Conservation (phyloP, 2,113 vertebrate genomes). For the Carollia perspicillata region DNA sequence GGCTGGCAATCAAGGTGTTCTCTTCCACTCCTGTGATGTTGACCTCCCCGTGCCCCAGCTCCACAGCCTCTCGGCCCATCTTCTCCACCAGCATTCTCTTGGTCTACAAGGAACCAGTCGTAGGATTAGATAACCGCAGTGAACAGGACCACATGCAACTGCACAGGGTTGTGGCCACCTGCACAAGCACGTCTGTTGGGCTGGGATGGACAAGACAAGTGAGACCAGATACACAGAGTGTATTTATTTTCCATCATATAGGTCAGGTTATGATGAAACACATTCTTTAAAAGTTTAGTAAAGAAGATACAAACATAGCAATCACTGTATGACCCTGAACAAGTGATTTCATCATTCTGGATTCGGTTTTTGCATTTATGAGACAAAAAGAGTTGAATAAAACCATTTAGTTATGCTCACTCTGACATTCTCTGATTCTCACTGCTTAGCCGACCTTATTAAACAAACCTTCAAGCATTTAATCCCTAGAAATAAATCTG, state of each 20-base stretch:
- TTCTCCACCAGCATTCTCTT: constrained; percentile 91
- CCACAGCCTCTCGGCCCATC: constrained; percentile 89
- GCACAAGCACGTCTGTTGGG: not conserved
- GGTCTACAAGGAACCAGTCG: constrained; percentile 79
- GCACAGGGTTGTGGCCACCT: not conserved
- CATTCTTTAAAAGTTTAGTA: not conserved
- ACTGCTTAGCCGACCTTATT: constrained; percentile 28
- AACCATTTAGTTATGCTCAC: not conserved
- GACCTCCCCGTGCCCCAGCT: constrained; percentile 88
- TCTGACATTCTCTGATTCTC: not conserved
- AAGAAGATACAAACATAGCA: constrained; percentile 10
- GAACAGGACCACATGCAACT: not conserved
- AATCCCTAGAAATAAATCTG: constrained; percentile 34
- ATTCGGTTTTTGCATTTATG: constrained; percentile 8
- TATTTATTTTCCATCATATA: not conserved
- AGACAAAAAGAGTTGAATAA: constrained; percentile 31
- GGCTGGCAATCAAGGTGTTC: constrained; percentile 88
- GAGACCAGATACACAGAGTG: not conserved
- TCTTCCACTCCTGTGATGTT: constrained; percentile 90
- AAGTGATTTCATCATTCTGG: not conserved
- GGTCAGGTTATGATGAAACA: not conserved
- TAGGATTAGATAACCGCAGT: constrained; percentile 38
- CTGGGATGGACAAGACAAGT: not conserved
- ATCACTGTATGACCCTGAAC: not conserved
- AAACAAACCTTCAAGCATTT: constrained; percentile 40